A percentile compares a stretch with the other conserved stretches of the same genome.
phyloP scores from a whole-genome alignment of 2,113 vertebrate species.

The Microcebus griseorufus region DNA sequence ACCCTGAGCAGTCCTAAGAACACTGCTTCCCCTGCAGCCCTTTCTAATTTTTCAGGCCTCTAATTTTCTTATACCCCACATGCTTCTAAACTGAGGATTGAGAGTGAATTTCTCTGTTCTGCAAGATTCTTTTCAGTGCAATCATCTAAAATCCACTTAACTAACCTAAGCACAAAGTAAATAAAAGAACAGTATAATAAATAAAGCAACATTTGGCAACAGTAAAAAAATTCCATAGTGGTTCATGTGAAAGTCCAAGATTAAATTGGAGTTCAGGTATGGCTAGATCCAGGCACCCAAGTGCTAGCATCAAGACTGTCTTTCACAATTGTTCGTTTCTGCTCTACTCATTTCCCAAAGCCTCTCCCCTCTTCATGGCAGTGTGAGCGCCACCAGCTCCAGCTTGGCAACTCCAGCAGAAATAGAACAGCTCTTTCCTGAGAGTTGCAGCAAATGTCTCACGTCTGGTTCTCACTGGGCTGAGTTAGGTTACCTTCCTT shows the following conservation, averaged over 20 bases:
- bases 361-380: not conserved
- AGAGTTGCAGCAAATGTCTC: not conserved
- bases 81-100: not conserved
- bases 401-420: not conserved
- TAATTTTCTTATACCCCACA: not conserved
- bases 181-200: not conserved
- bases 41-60: not conserved
- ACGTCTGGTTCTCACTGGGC: not conserved
- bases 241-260: not conserved
- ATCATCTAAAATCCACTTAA: slow-evolving; percentile 23
- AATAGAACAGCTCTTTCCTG: not conserved
- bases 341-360: not conserved
- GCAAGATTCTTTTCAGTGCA: not conserved
- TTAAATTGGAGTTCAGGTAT: not conserved
- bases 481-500: not conserved
- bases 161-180: not conserved
- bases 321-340: not conserved
- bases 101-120: not conserved
- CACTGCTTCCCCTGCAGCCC: not conserved
- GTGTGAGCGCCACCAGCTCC: not conserved
- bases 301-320: not conserved
- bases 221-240: not conserved
- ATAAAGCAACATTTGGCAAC: not conserved
- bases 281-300: not conserved
- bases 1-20: not conserved